Evolutionary conservation across 2,797 vertebrate genomes (phyloP).

Genomic region (Mormyrops attenuatus): DNA sequence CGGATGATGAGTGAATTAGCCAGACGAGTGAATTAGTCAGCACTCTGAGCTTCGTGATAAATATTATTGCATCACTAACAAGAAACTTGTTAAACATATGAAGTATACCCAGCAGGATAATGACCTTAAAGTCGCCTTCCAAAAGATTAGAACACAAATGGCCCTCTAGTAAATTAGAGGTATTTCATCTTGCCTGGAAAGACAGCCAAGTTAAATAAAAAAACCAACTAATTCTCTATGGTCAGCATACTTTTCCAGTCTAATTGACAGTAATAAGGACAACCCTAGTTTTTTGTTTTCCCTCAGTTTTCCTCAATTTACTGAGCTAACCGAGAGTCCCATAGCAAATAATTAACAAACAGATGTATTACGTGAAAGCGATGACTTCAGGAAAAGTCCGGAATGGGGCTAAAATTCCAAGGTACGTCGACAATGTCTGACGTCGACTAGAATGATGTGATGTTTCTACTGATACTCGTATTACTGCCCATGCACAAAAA

Average conservation of each 20-base stretch:
- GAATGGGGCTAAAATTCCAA: neutral
- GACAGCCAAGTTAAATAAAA: neutral
- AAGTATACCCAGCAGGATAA: neutral
- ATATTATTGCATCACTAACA: constrained; percentile 2
- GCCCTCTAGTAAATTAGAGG: neutral
- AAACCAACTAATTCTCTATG: neutral
- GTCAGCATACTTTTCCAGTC: neutral
- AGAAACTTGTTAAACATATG: neutral
- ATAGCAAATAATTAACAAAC: neutral
- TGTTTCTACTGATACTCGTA: neutral
- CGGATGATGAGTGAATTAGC: neutral
- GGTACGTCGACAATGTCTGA: neutral
- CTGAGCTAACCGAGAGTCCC: neutral
- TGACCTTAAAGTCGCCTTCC: neutral
- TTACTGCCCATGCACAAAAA: neutral
- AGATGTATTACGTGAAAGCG: neutral
- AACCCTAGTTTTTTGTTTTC: neutral
- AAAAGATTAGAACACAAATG: neutral
- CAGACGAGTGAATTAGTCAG: neutral
- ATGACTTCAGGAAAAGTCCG: neutral
- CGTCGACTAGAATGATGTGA: neutral
- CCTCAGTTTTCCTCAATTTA: neutral
- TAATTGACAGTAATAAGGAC: neutral
- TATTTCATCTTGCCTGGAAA: neutral
- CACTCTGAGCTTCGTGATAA: neutral